A percentile compares a stretch with the other conserved stretches of the same genome.
phyloP scores from a whole-genome alignment of 2,888 invertebrate species.

The Agrilus mali region DNA sequence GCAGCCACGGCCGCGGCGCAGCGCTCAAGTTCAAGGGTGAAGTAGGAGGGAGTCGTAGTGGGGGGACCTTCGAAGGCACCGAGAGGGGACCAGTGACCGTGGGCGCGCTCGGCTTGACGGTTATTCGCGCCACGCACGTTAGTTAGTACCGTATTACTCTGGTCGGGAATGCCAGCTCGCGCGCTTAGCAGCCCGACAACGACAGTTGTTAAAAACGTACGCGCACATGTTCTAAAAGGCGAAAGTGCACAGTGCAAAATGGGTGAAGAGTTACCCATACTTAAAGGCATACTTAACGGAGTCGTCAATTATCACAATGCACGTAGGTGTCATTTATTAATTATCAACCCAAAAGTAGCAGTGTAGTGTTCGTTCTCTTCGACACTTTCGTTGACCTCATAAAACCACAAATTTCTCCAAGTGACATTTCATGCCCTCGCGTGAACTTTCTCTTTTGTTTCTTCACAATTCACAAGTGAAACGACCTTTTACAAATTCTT shows the following conservation, averaged over 20 bases:
- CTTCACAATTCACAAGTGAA: not conserved
- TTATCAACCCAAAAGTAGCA: too few relatives aligned
- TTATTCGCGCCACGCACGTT: conserved; percentile 43
- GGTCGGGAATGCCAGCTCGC: conserved; percentile 34
- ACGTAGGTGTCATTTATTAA: conserved; percentile 53
- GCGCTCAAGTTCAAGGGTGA: conserved; percentile 36
- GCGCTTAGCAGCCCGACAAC: conserved; percentile 29
- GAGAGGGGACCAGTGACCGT: conserved; percentile 42
- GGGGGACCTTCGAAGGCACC: conserved; percentile 30
- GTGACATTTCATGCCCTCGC: too few relatives aligned
- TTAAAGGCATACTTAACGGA: conserved; percentile 83
- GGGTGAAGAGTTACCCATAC: conserved; percentile 83
- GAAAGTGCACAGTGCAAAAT: conserved; percentile 35
- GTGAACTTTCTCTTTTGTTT: conserved; percentile 4
- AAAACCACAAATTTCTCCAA: too few relatives aligned
- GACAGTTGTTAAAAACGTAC: conserved; percentile 8
- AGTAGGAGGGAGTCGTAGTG: conserved; percentile 34
- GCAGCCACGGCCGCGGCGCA: conserved; percentile 16
- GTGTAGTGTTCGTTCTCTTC: too few relatives aligned
- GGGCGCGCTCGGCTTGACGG: conserved; percentile 31
- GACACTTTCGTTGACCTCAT: too few relatives aligned
- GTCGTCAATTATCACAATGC: conserved; percentile 87
- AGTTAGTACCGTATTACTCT: conserved; percentile 32
- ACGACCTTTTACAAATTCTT: not conserved
- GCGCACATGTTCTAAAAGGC: conserved; percentile 26